Base-by-base conservation (phyloP, 1,140 invertebrate species). In the Doryteuthis pealeii region DNA sequence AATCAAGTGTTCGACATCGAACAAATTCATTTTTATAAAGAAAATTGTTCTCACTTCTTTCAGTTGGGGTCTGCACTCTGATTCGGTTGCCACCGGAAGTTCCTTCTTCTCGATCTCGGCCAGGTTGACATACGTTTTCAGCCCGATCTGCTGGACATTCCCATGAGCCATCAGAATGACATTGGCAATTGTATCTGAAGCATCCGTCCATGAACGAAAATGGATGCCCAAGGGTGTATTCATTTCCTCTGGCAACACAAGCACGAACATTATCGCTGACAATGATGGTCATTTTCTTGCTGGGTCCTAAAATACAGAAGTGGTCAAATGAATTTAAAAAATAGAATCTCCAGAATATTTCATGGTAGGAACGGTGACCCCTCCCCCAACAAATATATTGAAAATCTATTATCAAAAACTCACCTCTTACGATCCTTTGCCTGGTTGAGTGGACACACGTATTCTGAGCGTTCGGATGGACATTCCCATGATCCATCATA, bases 261-360 rank as follows among this genome's bases (percentile, higher is more conserved):
- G 58, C 4, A 3, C 58, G 22, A 4, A 26, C 58, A 10, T 40
- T 40, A 40, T 40, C 35, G 35, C 10, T 40, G 35, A 40, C 58
- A n/a, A n/a, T 62, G 15, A 62, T 30, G 3, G 22, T n/a, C 28
- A 30, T 30, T 62, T 62, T 30, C 28, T 26, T 30, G 5, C 58
- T 30, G 4, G 28, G 22, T 5, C 58, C 22, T n/a, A 5, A 62
- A 62, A 45, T 80, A 83, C 75, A 83, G 0, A 49, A 49, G 0
- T 77, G 78, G 74, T 81, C 78, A 73, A 79, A 80, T 1, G 72
- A 78, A 66, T 80, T 81, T 1, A 71, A 35, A 71, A 80, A 83
- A 15, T 69, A 45, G 73, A 77, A 79, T 30, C 75, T 43, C 22
- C 66, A 73, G 62, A 78, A 81, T 2, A 73, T 77, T 30, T 81